Conservation (phyloP, 2,888 invertebrate genomes). For the Cryptus armator region DNA sequence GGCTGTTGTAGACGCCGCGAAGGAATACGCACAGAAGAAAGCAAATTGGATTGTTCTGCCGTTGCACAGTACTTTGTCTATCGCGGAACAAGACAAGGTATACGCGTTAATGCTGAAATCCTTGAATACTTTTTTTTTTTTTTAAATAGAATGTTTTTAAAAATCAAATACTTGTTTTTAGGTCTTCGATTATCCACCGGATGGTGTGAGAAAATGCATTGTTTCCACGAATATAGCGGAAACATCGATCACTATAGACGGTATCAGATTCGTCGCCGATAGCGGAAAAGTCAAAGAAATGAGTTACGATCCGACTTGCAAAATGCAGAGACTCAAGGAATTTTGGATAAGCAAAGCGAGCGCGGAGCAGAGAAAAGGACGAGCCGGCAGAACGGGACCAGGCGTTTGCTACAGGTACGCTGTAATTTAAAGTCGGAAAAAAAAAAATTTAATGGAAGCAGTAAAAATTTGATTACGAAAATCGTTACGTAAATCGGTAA, state of each 20-base stretch:
- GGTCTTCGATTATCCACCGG: slow-evolving; percentile 98
- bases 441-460: neutral
- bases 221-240: slow-evolving; percentile 99
- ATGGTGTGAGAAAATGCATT: slow-evolving; percentile 97
- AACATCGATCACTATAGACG: slow-evolving; percentile 99
- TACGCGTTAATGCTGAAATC: neutral
- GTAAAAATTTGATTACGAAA: neutral
- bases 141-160: neutral
- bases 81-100: slow-evolving; percentile 98
- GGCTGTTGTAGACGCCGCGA: slow-evolving; percentile 93
- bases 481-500: too few species aligned
- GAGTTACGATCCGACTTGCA: slow-evolving; percentile 96
- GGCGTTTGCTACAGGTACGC: slow-evolving; percentile 93
- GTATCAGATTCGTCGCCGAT: slow-evolving; percentile 98
- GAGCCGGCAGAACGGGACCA: slow-evolving; percentile 97
- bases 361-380: slow-evolving; percentile 98
- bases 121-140: neutral
- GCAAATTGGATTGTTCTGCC: slow-evolving; percentile 96
- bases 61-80: slow-evolving; percentile 96
- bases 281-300: slow-evolving; percentile 99
- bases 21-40: slow-evolving; percentile 92
- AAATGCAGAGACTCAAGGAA: slow-evolving; percentile 96
- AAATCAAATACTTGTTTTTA: slow-evolving; percentile 77
- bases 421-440: neutral
- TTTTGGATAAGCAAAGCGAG: slow-evolving; percentile 99